A percentile compares a stretch with the other conserved stretches of the same genome.
Conservation (phyloP, 2,888 invertebrate species). For the Prosopocoilus inquinatus region DNA sequence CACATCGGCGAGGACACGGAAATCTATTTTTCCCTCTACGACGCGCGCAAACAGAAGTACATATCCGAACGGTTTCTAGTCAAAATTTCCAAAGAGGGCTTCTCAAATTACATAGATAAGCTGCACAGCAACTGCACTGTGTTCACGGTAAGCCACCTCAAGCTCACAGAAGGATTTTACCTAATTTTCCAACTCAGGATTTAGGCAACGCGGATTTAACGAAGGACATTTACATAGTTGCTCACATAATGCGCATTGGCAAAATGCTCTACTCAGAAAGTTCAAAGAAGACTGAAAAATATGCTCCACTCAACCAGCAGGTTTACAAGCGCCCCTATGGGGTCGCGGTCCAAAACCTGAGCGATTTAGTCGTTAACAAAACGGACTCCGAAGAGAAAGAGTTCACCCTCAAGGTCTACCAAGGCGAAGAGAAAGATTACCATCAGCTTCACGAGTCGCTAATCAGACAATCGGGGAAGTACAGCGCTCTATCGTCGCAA, state of each 20-base stretch:
- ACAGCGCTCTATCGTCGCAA: constrained; percentile 76
- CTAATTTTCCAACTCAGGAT: constrained; percentile 54
- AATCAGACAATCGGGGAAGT: constrained; percentile 82
- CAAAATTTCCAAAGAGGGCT: constrained; percentile 84
- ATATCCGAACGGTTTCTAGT: constrained; percentile 88
- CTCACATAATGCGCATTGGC: constrained; percentile 87
- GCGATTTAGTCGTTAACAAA: constrained; percentile 64
- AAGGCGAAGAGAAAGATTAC: constrained; percentile 88
- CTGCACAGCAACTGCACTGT: constrained; percentile 85
- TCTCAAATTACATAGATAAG: constrained; percentile 85
- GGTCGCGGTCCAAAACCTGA: constrained; percentile 76
- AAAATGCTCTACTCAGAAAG: constrained; percentile 70
- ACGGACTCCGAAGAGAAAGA: constrained; percentile 72
- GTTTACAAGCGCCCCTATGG: constrained; percentile 79
- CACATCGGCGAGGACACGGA: constrained; percentile 88
- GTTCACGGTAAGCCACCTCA: constrained; percentile 60
- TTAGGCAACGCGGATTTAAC: constrained; percentile 81
- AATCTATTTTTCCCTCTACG: constrained; percentile 83
- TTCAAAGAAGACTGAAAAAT: constrained; percentile 51
- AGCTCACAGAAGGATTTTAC: background rate
- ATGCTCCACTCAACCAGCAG: constrained; percentile 42
- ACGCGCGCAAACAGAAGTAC: constrained; percentile 72
- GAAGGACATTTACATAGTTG: constrained; percentile 83
- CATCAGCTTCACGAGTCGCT: constrained; percentile 86
- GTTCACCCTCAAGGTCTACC: constrained; percentile 77